Evolutionary conservation across 2,113 vertebrate genomes (phyloP).

Genomic region (Sigmodon hispidus): DNA sequence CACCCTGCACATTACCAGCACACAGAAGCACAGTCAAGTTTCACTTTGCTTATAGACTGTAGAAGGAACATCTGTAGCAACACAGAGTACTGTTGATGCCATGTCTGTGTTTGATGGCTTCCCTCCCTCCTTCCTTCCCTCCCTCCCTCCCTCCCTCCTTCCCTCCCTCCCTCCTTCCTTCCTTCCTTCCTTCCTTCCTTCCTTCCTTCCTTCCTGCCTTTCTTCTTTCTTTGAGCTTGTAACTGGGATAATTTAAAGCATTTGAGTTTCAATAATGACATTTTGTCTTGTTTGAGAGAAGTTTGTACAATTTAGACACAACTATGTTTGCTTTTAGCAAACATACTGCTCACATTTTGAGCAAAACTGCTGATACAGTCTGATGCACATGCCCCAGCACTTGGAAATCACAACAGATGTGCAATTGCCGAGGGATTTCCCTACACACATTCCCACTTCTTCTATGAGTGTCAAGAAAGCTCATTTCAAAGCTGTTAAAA

Average conservation of each 20-base stretch:
- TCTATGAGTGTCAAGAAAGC: constrained; percentile 67
- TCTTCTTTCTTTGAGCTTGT: constrained; percentile 55
- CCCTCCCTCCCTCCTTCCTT: no score
- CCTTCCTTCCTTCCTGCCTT: not conserved
- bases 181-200: no score
- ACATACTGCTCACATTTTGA: constrained; percentile 75
- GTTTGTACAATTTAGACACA: constrained; percentile 63
- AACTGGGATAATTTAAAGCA: constrained; percentile 65
- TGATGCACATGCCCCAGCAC: constrained; percentile 67
- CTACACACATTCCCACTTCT: constrained; percentile 68
- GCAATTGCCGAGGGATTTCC: constrained; percentile 74
- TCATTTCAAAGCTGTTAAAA: constrained; percentile 77
- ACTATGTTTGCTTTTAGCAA: constrained; percentile 79
- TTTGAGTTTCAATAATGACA: constrained; percentile 67
- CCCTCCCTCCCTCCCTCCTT: not conserved
- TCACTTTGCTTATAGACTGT: constrained; percentile 67
- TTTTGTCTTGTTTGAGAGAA: constrained; percentile 68
- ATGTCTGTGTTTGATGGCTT: constrained; percentile 21
- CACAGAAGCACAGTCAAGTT: constrained; percentile 66
- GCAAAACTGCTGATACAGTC: constrained; percentile 67
- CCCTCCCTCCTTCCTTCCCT: not conserved
- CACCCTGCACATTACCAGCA: constrained; percentile 57
- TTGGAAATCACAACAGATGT: constrained; percentile 71
- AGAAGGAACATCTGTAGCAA: constrained; percentile 61
- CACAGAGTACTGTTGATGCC: constrained; percentile 40